Evolutionary conservation across 2,797 vertebrate genomes (phyloP), one percentile per base, ranked within the genome.

Genomic region (Chloroceryle inda): DNA sequence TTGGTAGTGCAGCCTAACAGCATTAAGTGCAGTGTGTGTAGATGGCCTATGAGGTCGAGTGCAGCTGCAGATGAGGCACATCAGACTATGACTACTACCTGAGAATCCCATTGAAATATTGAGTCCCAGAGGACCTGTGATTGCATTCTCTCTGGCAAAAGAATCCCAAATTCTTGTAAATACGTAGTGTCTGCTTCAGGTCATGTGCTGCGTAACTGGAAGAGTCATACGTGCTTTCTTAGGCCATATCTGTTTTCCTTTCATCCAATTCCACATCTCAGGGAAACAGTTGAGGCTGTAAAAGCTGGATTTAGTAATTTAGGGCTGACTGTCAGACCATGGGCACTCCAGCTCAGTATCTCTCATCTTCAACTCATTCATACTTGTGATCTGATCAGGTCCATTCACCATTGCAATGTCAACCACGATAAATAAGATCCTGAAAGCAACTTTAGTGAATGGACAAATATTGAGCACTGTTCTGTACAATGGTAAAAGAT

Each of bases 21-120:
- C 8, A 11, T 89, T 63, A 76, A 55, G 40, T 85, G 47, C 45
- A 44, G 27, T 1, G 0, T 56, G 11, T 42, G 27, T 38, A 53
- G 49, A 33, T 33, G 85, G 75, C 55, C 35, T 53, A 3, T 73
- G 82, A 94, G 66, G 73, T 91, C 3, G 3, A 73, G 50, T 55
- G 68, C 95, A 91, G 89, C 87, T 96, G 91, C 85, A 73, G 85
- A 86, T 94, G 89, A 94, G 83, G 40, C 79, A 38, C 23, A 53
- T 62, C 79, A 92, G 80, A 13, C 85, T 85, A 33, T 94, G 86
- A 95, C 83, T 92, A 76, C 74, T 90, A 92, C 88, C 94, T 93
- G 90, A 91, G 93, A 89, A 92, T 85, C 42, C 56, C 17, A 15
- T 2, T 42, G 80, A 93, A 82, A 86, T 87, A 45, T 68, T 38